phyloP scores from a whole-genome alignment of 2,797 vertebrate genomes.

The Scomberomorus guttatus region DNA sequence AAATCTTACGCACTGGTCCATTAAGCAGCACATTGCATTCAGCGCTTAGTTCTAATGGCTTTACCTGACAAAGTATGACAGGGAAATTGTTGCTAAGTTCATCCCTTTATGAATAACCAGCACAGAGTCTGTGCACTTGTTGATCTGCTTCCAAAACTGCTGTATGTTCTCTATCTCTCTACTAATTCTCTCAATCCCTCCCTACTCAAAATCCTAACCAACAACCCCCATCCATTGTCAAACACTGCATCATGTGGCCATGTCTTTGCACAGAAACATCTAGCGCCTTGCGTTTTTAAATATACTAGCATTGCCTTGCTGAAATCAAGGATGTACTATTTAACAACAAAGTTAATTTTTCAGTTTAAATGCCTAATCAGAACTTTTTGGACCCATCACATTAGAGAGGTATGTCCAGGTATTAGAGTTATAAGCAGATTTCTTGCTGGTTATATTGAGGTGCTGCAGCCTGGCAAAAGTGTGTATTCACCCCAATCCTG shows the following conservation, averaged over 20 bases:
- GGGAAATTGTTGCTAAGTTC: conserved; percentile 9
- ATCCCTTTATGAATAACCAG: conserved; percentile 16
- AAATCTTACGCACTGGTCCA: too few species aligned
- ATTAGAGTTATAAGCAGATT: neutral
- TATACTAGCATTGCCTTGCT: neutral
- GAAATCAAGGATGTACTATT: neutral
- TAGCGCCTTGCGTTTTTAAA: neutral
- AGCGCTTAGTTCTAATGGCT: neutral
- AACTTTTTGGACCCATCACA: neutral
- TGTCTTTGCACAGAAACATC: neutral
- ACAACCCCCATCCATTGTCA: neutral
- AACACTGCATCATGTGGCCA: neutral
- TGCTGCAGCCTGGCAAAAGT: neutral
- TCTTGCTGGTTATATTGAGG: neutral
- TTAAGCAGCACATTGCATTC: neutral
- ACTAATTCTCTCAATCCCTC: neutral
- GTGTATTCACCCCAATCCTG: neutral
- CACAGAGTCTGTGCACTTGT: neutral
- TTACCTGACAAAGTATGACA: conserved; percentile 12
- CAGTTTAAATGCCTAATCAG: neutral
- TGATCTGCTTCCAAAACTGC: too few species aligned
- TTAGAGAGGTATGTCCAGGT: neutral
- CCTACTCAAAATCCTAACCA: neutral
- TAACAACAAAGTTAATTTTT: neutral
- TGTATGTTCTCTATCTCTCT: neutral